Base-by-base conservation (phyloP, 2,113 vertebrate species). In the Hymenochirus boettgeri region DNA sequence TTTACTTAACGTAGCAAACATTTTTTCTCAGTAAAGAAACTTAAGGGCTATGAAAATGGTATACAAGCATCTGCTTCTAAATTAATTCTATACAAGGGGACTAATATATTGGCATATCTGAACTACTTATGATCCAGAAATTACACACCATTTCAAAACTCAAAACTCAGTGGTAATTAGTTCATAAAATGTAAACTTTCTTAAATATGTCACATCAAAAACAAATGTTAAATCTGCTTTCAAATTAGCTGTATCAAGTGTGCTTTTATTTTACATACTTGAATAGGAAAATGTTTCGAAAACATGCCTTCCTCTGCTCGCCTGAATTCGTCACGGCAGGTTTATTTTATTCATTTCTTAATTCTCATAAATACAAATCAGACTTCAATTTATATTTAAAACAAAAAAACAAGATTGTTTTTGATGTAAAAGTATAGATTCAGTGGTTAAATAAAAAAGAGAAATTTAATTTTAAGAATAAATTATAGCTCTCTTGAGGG, bases 11-110 rank as follows among this genome's bases (percentile, higher is more conserved):
- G 59, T 78, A 83, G 77, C 77, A 82, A 84, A 80, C 81, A 79
- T 84, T 86, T 88, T 84, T 84, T 79, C 79, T 66, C 75, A 74
- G 69, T 86, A 82, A 84, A 71, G 79, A 80, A 82, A 77, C 82
- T 78, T 82, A 85, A 86, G 83, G 77, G 72, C 77, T 71, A 84
- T 85, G 79, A 79, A 77, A 77, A 37, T 77, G 76, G 50, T 77
- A 73, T 74, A 70, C 59, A 78, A 63, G 80, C 84, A 87, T 86
- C 86, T 90, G 86, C 72, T 83, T 85, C 73, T 73, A 70, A 86
- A 82, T 84, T 79, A 78, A 69, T 75, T 81, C 83, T 72, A 72
- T 83, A 69, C 69, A 73, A 73, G 75, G 63, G 74, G 73, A 82
- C 79, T 85, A 77, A 77, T 73, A 58, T 45, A 35, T 74, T 65